Evolutionary conservation across 2,113 vertebrate species (phyloP), one percentile per base, ranked within the genome.

Genomic region (Serinus canaria): DNA sequence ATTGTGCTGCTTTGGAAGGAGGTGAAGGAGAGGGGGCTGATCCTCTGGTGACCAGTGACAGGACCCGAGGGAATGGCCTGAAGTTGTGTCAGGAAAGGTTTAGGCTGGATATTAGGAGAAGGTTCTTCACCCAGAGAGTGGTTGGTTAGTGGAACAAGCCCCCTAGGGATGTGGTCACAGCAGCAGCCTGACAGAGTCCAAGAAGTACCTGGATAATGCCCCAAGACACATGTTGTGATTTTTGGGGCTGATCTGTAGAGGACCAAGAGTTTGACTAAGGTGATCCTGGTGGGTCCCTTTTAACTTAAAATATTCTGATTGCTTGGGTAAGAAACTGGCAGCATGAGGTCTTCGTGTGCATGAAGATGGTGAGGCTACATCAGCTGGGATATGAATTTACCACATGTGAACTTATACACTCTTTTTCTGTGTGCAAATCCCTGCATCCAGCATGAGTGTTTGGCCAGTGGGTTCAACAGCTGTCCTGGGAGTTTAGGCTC

Each of bases 401-500:
- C 2, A 0, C 5, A 15, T 53, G 31, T 46, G 19, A 64, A 39
- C 10, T 39, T 60, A 12, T 7, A 31, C 11, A 13, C 7, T 35
- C 18, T 43, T 14, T 62, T 84, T 75, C 30, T 1, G 1, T 49
- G 7, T 64, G 46, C n/a, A 88, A 73, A 92, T 44, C 63, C 6
- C 24, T 56, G 4, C 27, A 53, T 13, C 11, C 1, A 3, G 22
- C 17, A 31, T 0, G 0, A 47, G 9, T 63, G 12, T 23, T 62
- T 76, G 63, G 18, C 39, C 43, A 72, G 43, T 2, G 4, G 9
- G 8, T 53, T 86, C 76, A 52, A 39, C 50, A 77, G 8, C 56
- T 83, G 43, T 49, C 33, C 72, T 62, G 55, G 43, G 56, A 75
- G 31, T 20, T 77, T 7, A 55, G 39, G 43, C 7, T 81, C 39